Conservation (phyloP, 64 coral and sea anemone genomes). For the Montipora foliosa region DNA sequence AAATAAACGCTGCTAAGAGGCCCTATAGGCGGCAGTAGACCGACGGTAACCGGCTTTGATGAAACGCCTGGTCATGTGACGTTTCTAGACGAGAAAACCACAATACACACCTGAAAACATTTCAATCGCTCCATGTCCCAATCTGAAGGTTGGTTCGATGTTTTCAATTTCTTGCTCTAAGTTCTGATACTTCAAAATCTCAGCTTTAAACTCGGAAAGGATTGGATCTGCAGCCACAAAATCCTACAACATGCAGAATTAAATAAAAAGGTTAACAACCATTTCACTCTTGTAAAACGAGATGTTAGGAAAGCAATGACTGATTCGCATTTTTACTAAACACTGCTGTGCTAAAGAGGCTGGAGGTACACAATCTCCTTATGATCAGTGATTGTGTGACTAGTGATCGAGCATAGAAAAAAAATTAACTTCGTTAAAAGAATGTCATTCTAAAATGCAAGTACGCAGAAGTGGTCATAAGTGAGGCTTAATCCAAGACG, state of each 20-base stretch:
- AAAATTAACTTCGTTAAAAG: too few species aligned
- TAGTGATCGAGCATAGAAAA: too few species aligned
- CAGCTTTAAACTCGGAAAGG: constrained; percentile 89
- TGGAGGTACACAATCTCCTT: too few species aligned
- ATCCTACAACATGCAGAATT: constrained; percentile 47
- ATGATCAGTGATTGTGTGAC: too few species aligned
- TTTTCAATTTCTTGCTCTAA: constrained; percentile 85
- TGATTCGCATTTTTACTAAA: background rate
- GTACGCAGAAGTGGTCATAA: too few species aligned
- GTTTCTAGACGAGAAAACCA: background rate
- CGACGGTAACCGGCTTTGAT: too few species aligned
- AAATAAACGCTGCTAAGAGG: too few species aligned
- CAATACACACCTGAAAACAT: constrained; percentile 75
- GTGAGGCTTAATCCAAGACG: too few species aligned
- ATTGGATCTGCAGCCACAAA: constrained; percentile 91
- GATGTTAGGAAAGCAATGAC: background rate
- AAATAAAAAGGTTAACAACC: background rate
- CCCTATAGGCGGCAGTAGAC: too few species aligned
- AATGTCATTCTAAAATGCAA: too few species aligned
- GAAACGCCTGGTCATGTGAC: too few species aligned
- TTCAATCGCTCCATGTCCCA: constrained; percentile 93
- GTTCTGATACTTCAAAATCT: constrained; percentile 87
- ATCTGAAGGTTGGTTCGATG: constrained; percentile 80
- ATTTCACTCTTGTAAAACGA: background rate
- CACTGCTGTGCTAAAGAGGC: too few species aligned